Percentiles rank a stretch among this genome's conserved stretches.
These are phyloP conservation scores for Motacilla tschutschensis DNA, from an alignment of 2,113 vertebrate species.

Conservation along the genomic window DNA sequence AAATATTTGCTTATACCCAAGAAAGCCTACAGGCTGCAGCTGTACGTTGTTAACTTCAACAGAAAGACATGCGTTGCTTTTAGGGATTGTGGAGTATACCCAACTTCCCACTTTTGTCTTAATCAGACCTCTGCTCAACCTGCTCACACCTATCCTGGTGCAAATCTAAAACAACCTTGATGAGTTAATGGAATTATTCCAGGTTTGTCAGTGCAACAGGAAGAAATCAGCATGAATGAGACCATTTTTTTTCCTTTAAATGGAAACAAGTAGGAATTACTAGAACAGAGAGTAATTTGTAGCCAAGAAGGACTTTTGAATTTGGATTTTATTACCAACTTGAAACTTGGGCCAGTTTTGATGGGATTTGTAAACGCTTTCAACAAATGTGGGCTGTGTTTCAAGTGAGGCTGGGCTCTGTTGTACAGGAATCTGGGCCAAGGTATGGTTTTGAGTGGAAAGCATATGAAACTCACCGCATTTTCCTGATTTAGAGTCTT, in stretches of 20 bases:
- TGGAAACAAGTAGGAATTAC: conserved; percentile 44
- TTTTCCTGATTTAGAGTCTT: conserved; percentile 48
- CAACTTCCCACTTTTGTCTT: neutral
- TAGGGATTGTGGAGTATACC: neutral
- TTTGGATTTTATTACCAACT: conserved; percentile 55
- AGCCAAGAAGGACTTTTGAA: conserved; percentile 39
- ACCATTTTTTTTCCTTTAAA: neutral
- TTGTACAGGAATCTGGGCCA: conserved; percentile 38
- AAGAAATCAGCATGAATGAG: neutral
- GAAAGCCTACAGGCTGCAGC: neutral
- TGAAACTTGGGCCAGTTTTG: conserved; percentile 41
- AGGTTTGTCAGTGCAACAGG: neutral
- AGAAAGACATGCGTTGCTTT: neutral
- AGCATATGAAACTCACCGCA: conserved; percentile 29
- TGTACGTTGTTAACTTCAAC: neutral
- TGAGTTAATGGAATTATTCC: neutral
- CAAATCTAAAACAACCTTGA: neutral
- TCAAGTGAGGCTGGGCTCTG: conserved; percentile 29
- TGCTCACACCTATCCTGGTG: neutral
- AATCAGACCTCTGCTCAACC: neutral
- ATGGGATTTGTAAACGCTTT: conserved; percentile 43
- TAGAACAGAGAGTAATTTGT: conserved; percentile 44
- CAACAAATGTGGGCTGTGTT: conserved; percentile 34
- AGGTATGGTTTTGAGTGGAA: conserved; percentile 58
- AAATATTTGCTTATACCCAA: neutral